These are phyloP conservation scores for Athalia cordata DNA, from an alignment of 2,888 invertebrate genomes.

Conservation along the genomic window DNA sequence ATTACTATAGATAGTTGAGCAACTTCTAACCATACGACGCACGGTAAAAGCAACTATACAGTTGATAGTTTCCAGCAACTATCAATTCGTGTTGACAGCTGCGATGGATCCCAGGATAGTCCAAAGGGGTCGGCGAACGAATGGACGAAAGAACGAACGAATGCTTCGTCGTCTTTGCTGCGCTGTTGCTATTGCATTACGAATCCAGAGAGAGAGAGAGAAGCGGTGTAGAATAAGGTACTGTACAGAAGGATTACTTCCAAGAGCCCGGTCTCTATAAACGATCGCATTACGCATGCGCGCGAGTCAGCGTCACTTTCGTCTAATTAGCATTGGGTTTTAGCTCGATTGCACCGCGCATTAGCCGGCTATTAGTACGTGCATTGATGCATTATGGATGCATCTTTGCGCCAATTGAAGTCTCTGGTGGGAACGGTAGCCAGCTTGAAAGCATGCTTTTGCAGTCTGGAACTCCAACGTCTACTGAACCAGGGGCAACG, in stretches of 20 bases:
- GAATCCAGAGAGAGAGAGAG: too few relatives aligned
- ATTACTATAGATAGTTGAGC: slow-evolving; percentile 1
- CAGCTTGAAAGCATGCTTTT: not conserved
- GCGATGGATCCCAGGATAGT: slow-evolving; percentile 37
- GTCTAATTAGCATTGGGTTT: slow-evolving; percentile 45
- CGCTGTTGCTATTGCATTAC: not conserved
- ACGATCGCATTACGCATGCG: slow-evolving; percentile 41
- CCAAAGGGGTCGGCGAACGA: slow-evolving; percentile 37
- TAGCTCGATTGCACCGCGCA: slow-evolving; percentile 43
- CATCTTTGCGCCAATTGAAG: slow-evolving; percentile 41
- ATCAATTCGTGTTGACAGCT: slow-evolving; percentile 39
- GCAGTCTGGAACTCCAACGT: slow-evolving; percentile 9
- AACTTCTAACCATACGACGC: slow-evolving; percentile 8
- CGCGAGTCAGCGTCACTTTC: slow-evolving; percentile 49
- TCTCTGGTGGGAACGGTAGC: slow-evolving; percentile 41
- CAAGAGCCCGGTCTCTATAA: not conserved
- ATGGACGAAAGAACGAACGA: slow-evolving; percentile 26
- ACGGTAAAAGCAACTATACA: slow-evolving; percentile 12
- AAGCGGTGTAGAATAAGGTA: too few relatives aligned
- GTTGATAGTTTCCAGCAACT: slow-evolving; percentile 26
- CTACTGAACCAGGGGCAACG: not conserved
- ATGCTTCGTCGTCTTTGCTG: not conserved
- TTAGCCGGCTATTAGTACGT: slow-evolving; percentile 45
- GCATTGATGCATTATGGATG: slow-evolving; percentile 47
- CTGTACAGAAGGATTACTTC: not conserved